A percentile compares a stretch with the other conserved stretches of the same genome.
Conservation (phyloP, 2,797 vertebrate genomes). For the Megalops cyprinoides region DNA sequence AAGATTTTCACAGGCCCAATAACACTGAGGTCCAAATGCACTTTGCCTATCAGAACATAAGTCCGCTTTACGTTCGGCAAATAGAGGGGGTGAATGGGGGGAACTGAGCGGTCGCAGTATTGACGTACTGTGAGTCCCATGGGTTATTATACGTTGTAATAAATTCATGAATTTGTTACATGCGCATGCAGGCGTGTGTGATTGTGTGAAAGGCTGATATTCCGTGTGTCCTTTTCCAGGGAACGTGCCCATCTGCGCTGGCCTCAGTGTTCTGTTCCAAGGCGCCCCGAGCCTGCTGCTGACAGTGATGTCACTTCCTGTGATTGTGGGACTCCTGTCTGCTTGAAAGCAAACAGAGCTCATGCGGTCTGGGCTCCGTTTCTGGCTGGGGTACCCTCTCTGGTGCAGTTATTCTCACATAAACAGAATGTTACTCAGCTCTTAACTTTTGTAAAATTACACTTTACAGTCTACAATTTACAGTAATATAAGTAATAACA, state of each 20-base stretch:
- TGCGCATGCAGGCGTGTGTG: background rate
- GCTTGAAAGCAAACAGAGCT: conserved; percentile 54
- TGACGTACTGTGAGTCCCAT: no score
- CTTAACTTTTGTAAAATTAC: conserved; percentile 19
- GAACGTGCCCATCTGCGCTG: conserved; percentile 75
- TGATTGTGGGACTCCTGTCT: conserved; percentile 65
- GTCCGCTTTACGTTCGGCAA: no score
- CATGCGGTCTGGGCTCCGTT: conserved; percentile 6
- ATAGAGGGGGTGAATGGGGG: no score
- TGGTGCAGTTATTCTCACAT: conserved; percentile 1
- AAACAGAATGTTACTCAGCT: conserved; percentile 20
- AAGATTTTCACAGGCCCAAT: no score
- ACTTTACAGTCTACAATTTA: conserved; percentile 10
- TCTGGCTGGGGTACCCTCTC: conserved; percentile 29
- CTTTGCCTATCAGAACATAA: no score
- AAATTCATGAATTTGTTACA: no score
- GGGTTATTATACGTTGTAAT: no score
- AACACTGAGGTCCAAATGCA: no score
- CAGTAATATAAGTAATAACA: background rate
- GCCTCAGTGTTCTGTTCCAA: conserved; percentile 66
- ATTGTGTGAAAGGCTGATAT: conserved; percentile 5
- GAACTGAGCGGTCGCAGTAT: no score
- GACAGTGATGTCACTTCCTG: conserved; percentile 67
- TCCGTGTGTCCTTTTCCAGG: conserved; percentile 58
- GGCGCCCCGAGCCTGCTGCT: conserved; percentile 64